Evolutionary conservation across 2,113 vertebrate species (phyloP).

Genomic region (Empidonax traillii): DNA sequence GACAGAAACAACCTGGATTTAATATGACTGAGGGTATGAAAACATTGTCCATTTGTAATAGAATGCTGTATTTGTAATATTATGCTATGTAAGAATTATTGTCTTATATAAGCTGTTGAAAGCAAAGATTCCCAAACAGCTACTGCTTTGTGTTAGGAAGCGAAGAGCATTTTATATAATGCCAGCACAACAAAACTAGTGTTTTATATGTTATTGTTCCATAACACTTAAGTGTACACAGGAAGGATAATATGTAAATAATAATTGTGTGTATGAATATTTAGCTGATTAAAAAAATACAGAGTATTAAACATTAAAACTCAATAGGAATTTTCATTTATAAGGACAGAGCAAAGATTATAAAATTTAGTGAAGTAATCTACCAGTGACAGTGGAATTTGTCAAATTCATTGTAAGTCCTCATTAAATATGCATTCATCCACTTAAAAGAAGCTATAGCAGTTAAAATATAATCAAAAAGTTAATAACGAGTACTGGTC

Average conservation of each 20-base stretch:
- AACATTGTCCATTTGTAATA: neutral
- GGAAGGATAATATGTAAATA: neutral
- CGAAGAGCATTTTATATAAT: neutral
- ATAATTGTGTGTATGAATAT: neutral
- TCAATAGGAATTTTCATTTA: neutral
- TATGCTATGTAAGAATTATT: neutral
- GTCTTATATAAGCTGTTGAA: neutral
- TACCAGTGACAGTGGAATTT: neutral
- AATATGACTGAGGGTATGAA: neutral
- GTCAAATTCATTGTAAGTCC: neutral
- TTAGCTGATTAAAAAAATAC: neutral
- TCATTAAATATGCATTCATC: neutral
- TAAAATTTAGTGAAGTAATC: neutral
- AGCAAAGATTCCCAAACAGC: neutral
- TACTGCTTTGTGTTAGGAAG: neutral
- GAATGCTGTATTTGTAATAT: neutral
- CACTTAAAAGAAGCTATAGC: neutral
- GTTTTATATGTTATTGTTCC: neutral
- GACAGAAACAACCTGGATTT: neutral
- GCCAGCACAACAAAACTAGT: neutral
- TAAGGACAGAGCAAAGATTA: neutral
- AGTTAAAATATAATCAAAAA: neutral
- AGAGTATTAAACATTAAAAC: neutral
- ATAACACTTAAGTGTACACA: neutral
- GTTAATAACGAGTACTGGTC: neutral